These are phyloP conservation scores for Synanthedon andrenaeformis DNA, from an alignment of 2,888 invertebrate genomes.

Conservation along the genomic window DNA sequence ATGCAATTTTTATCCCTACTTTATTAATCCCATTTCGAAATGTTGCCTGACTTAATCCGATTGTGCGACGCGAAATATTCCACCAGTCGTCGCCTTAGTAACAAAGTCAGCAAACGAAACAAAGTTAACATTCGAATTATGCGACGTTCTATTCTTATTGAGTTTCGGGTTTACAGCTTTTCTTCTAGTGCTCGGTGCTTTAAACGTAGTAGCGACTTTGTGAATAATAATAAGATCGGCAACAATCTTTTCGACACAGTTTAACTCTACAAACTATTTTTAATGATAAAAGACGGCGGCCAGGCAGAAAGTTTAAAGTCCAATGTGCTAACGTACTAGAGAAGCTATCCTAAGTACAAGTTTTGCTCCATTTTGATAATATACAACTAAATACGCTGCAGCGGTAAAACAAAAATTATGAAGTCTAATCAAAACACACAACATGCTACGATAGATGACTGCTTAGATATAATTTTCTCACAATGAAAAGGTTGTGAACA, in stretches of 20 bases:
- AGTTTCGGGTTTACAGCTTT: conserved; percentile 15
- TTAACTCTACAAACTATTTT: conserved; percentile 1
- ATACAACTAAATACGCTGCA: too few species aligned
- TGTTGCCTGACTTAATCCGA: conserved; percentile 25
- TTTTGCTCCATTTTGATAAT: too few species aligned
- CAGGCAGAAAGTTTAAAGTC: too few species aligned
- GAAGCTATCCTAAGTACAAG: too few species aligned
- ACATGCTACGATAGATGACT: too few species aligned
- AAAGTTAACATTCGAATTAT: conserved; percentile 10
- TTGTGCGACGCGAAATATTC: conserved; percentile 25
- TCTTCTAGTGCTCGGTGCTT: too few species aligned
- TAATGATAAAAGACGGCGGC: too few species aligned
- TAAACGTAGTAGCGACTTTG: conserved; percentile 7
- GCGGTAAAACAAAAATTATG: too few species aligned
- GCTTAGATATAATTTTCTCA: too few species aligned
- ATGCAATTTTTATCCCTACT: conserved; percentile 28
- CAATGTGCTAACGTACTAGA: too few species aligned
- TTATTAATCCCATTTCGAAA: conserved; percentile 37
- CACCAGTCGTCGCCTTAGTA: conserved; percentile 21
- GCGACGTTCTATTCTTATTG: conserved; percentile 18
- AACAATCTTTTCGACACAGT: not conserved
- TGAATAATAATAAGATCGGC: conserved; percentile 1
- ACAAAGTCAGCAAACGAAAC: conserved; percentile 14
- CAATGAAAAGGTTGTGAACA: conserved; percentile 10
- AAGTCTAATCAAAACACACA: too few species aligned